These are phyloP conservation scores for Piezodorus guildinii DNA, from an alignment of 1,140 invertebrate genomes.

Conservation along the genomic window DNA sequence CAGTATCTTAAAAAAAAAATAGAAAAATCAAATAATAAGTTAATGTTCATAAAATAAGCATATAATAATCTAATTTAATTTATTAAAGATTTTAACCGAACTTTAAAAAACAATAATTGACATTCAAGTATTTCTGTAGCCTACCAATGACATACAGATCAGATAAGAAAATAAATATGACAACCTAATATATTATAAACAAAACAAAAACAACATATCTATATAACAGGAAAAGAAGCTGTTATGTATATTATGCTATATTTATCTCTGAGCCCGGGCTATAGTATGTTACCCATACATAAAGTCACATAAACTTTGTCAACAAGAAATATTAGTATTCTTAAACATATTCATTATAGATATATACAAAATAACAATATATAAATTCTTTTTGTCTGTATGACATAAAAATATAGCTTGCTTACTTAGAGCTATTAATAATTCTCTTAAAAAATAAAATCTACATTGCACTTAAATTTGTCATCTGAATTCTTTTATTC, in stretches of 20 bases:
- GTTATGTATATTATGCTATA: background rate
- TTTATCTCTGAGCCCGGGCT: conserved; percentile 21
- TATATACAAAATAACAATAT: conserved; percentile 3
- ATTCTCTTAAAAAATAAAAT: background rate
- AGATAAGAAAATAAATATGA: background rate
- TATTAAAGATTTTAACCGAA: background rate
- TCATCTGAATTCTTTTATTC: background rate
- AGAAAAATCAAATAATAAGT: no score
- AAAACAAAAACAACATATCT: background rate
- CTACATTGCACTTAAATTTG: background rate
- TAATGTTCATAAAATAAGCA: no score
- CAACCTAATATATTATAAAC: background rate
- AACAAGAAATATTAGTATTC: background rate
- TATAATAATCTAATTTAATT: background rate
- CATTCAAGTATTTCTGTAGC: background rate
- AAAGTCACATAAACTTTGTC: conserved; percentile 3
- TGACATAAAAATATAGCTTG: background rate
- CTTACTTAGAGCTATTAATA: background rate
- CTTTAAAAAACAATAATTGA: background rate
- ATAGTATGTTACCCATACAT: conserved; percentile 10
- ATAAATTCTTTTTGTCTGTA: background rate
- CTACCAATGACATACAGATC: background rate
- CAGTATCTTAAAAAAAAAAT: no score
- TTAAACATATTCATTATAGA: background rate
- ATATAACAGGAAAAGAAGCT: background rate